Conservation (phyloP, 37 sponge, comb jelly and placozoan genomes). For the Aplysina aerophoba region DNA sequence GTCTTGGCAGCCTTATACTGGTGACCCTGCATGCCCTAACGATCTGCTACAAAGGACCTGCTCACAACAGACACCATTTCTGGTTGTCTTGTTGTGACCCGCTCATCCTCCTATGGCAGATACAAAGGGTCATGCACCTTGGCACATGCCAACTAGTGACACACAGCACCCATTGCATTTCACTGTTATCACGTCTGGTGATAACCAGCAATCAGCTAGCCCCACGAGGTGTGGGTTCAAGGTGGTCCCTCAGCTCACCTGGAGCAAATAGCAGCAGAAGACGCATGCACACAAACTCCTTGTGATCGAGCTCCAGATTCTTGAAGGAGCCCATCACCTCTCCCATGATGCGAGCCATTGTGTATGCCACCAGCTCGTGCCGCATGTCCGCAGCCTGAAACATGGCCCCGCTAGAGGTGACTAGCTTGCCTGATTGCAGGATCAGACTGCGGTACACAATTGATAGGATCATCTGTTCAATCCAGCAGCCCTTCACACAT, state of each 20-base stretch:
- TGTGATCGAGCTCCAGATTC: constrained; percentile 81
- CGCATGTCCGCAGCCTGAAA: background rate
- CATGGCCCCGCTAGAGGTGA: background rate
- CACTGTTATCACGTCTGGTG: too few species aligned
- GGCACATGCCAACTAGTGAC: too few species aligned
- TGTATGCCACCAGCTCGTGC: background rate
- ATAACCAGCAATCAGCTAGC: too few species aligned
- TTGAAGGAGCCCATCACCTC: constrained; percentile 30
- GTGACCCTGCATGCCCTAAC: too few species aligned
- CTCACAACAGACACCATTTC: too few species aligned
- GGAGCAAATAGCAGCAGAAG: constrained; percentile 89
- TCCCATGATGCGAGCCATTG: constrained; percentile 25
- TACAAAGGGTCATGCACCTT: too few species aligned
- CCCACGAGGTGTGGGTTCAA: too few species aligned
- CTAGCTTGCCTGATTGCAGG: background rate
- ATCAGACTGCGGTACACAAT: constrained; percentile 26
- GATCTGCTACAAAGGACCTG: too few species aligned
- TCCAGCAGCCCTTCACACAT: constrained; percentile 82
- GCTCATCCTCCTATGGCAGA: too few species aligned
- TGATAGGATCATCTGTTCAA: constrained; percentile 71
- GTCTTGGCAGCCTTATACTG: too few species aligned
- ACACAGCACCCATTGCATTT: too few species aligned
- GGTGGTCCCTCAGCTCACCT: constrained; percentile 55
- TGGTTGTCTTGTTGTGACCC: too few species aligned
- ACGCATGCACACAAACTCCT: constrained; percentile 87